Evolutionary conservation across 2,888 invertebrate species (phyloP).

Genomic region (Pseudococcus longispinus): DNA sequence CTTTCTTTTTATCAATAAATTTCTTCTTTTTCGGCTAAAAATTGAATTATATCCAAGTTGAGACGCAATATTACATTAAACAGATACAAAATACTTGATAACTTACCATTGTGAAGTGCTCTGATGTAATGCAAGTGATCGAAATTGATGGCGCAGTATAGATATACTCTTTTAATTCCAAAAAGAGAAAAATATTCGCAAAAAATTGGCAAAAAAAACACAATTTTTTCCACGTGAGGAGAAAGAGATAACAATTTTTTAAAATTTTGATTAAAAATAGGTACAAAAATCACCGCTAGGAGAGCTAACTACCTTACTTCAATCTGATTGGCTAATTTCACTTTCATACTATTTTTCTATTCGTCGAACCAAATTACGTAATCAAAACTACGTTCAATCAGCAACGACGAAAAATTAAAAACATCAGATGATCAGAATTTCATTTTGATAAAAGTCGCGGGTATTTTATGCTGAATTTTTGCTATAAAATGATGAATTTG

Average conservation of each 20-base stretch:
- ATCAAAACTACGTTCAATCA: neutral
- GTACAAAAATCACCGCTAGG: neutral
- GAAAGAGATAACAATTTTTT: neutral
- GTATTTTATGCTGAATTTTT: neutral
- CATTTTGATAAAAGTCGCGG: neutral
- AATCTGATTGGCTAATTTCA: neutral
- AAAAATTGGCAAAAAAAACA: neutral
- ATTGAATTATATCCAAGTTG: neutral
- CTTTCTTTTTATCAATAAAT: slow-evolving; percentile 90
- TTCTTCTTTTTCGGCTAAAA: slow-evolving; percentile 67
- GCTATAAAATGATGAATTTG: neutral
- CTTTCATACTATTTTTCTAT: neutral
- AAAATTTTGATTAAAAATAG: neutral
- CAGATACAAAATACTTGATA: neutral
- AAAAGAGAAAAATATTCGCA: neutral
- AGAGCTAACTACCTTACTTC: neutral
- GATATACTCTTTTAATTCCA: neutral
- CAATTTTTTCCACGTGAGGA: neutral
- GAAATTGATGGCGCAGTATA: neutral
- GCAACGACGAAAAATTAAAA: too few species aligned
- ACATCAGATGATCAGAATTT: too few species aligned
- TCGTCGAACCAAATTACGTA: neutral
- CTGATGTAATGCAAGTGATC: neutral
- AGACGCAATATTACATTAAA: neutral
- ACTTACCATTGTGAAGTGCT: neutral